Base-by-base conservation (phyloP, 2,888 invertebrate species). In the Morpho deidamia region DNA sequence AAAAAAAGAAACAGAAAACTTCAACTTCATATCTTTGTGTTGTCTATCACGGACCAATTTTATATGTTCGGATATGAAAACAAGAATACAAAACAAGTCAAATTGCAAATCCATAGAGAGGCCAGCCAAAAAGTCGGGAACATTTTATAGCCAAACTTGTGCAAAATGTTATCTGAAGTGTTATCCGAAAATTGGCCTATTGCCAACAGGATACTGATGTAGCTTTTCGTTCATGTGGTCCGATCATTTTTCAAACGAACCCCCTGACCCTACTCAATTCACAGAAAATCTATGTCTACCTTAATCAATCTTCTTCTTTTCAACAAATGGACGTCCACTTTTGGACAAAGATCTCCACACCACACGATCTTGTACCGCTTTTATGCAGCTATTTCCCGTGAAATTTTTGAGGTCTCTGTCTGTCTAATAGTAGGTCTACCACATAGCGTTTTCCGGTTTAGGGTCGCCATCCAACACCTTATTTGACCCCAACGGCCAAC, bases 191-290 rank as follows among this genome's bases (percentile, higher is more conserved):
- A n/a, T 42, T 84, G 84, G 85, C 76, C 5, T 43, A 41, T 38
- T 53, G 80, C 85, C 84, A 84, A 76, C 69, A 68, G 78, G 77
- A 78, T 58, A 76, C 76, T 77, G 77, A 78, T 63, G 76, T 76
- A 77, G 71, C 65, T 68, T 70, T 64, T 68, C 72, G 73, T 76
- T 77, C 75, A 67, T 62, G 62, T 64, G 71, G 42, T 11, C 67
- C 64, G 71, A 70, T 75, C 73, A 71, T 78, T 77, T 79, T 75
- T 73, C 72, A 74, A 50, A 58, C 46, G 46, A 14, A 39, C 51
- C 23, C 32, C 45, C 7, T 1, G 7, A 2, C 42, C 23, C 7
- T 23, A 5, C 23, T 1, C 23, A 23, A 23, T 44, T 40, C 23
- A 38, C 38, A 10, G 23, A 42, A 23, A 42, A 10, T 23, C 8